phyloP scores from a whole-genome alignment of 2,797 vertebrate genomes.

The Coluber constrictor region DNA sequence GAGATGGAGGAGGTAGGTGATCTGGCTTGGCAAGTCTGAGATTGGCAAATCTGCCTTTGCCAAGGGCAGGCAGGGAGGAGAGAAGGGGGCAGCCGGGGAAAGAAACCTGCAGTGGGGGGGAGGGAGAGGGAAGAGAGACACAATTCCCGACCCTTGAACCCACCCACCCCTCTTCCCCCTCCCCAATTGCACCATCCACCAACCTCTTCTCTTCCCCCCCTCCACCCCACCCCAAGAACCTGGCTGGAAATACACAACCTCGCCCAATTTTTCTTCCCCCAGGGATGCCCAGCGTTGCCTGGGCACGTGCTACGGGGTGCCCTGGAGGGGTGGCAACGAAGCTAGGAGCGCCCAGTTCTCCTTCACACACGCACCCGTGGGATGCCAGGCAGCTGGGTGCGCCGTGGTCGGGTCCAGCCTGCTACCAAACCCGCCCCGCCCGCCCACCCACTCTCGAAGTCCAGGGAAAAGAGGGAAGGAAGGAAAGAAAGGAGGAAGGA shows the following conservation, averaged over 20 bases:
- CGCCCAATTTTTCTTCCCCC: neutral
- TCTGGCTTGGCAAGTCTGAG: too few species aligned
- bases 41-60: neutral
- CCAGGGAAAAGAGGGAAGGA: neutral
- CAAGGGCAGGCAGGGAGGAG: neutral
- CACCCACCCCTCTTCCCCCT: accelerated
- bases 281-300: neutral
- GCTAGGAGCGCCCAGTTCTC: neutral
- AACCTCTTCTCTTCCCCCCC: too few species aligned
- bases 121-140: too few species aligned
- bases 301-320: neutral
- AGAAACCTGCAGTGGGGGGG: neutral
- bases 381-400: too few species aligned
- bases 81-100: neutral
- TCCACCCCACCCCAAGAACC: too few species aligned
- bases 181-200: neutral
- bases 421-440: too few species aligned
- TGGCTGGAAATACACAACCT: neutral
- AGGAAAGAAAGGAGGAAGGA: too few species aligned
- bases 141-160: neutral
- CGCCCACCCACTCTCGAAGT: neutral
- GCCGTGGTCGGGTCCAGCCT: neutral
- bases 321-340: neutral
- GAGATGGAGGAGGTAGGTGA: too few species aligned
- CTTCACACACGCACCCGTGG: neutral